phyloP scores from a whole-genome alignment of 2,113 vertebrate species.

The Poecile atricapillus region DNA sequence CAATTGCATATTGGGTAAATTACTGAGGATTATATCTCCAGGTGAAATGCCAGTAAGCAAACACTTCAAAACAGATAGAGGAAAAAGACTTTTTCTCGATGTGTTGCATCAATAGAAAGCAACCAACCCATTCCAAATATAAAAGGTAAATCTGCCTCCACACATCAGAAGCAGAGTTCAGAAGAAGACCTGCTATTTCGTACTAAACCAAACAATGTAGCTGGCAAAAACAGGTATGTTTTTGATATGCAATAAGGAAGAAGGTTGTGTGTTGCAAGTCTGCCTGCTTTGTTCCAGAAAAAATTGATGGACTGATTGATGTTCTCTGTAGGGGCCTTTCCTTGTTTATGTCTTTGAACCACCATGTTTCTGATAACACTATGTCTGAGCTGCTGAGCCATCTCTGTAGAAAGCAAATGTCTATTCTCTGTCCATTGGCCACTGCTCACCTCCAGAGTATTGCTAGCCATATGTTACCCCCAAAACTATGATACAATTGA shows the following conservation, averaged over 20 bases:
- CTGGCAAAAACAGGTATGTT: background rate
- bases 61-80: background rate
- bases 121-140: background rate
- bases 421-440: background rate
- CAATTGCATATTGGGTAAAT: background rate
- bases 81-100: background rate
- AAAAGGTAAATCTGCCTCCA: background rate
- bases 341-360: background rate
- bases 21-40: background rate
- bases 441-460: background rate
- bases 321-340: background rate
- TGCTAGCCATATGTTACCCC: background rate
- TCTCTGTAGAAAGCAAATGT: background rate
- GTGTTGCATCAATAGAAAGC: background rate
- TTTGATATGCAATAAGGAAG: background rate
- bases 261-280: background rate
- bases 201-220: background rate
- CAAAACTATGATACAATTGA: background rate
- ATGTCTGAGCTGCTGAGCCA: background rate
- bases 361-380: background rate
- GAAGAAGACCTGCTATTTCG: background rate
- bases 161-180: background rate
- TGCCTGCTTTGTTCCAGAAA: background rate
- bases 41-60: background rate
- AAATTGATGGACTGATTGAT: background rate